Evolutionary conservation across 2,113 vertebrate species (phyloP).

Genomic region (Raja brachyura): DNA sequence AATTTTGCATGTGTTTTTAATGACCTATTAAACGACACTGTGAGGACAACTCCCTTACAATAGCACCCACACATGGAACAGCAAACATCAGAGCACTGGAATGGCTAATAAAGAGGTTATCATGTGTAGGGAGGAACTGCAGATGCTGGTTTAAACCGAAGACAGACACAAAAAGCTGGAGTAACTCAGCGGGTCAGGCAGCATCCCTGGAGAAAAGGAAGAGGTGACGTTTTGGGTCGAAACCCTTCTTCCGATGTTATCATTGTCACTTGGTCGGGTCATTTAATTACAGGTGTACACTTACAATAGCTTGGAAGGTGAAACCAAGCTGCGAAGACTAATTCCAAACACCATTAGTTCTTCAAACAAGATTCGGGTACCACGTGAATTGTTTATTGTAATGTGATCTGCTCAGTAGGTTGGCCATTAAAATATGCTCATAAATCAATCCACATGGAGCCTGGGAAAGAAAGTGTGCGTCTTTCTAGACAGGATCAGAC

Average conservation of each 20-base stretch:
- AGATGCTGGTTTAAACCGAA: no score
- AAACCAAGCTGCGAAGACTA: not conserved
- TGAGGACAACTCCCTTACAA: conserved; percentile 7
- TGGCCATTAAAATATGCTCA: not conserved
- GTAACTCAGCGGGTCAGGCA: no score
- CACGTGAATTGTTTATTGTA: not conserved
- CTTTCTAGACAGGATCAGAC: conserved; percentile 17
- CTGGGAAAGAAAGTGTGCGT: not conserved
- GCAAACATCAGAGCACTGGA: not conserved
- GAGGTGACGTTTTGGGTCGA: no score
- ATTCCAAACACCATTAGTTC: not conserved
- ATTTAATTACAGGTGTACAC: conserved; percentile 31
- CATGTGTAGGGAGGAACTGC: no score
- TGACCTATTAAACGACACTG: conserved; percentile 50
- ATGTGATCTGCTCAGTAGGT: not conserved
- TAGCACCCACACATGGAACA: not conserved
- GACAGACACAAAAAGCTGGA: no score
- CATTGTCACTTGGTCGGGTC: not conserved
- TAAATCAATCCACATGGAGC: not conserved
- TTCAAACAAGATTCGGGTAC: not conserved
- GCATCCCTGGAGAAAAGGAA: no score
- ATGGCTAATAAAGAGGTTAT: conserved; percentile 20
- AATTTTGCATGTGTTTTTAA: conserved; percentile 55
- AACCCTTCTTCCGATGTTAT: not conserved
- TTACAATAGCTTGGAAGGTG: not conserved